These are phyloP conservation scores for Pluvianellus socialis DNA, from an alignment of 2,113 vertebrate genomes.

Conservation along the genomic window DNA sequence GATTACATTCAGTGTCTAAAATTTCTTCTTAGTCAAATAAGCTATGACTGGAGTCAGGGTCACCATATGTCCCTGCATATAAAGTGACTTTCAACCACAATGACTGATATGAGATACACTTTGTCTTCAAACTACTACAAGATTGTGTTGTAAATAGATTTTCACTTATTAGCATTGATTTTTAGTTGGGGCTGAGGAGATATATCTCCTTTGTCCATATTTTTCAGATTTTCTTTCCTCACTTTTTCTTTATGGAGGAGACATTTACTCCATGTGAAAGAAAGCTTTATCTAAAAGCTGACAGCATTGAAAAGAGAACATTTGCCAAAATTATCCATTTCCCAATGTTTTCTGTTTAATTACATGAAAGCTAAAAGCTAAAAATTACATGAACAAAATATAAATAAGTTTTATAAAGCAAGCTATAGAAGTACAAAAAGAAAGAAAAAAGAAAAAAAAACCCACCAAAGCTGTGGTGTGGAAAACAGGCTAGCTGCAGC, in stretches of 20 bases:
- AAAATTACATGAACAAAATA: neutral
- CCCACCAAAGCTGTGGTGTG: neutral
- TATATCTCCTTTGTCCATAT: neutral
- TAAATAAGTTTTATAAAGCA: neutral
- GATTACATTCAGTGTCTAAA: neutral
- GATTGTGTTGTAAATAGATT: neutral
- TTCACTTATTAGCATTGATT: neutral
- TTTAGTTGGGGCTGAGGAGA: neutral
- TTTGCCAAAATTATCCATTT: neutral
- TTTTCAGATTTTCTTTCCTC: conserved; percentile 5
- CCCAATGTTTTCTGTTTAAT: neutral
- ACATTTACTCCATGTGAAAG: neutral
- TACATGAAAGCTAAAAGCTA: neutral
- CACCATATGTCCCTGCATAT: neutral
- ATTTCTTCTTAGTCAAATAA: neutral
- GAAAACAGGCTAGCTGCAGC: neutral
- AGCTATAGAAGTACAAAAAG: neutral
- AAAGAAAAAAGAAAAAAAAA: rapidly evolving
- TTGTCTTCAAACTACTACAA: neutral
- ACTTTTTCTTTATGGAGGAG: neutral
- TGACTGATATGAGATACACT: neutral
- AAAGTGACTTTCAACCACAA: neutral
- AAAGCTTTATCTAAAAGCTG: neutral
- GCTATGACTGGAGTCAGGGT: neutral
- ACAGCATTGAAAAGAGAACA: neutral